These are phyloP conservation scores for Pagrus major DNA, from an alignment of 2,113 vertebrate genomes.

Conservation along the genomic window DNA sequence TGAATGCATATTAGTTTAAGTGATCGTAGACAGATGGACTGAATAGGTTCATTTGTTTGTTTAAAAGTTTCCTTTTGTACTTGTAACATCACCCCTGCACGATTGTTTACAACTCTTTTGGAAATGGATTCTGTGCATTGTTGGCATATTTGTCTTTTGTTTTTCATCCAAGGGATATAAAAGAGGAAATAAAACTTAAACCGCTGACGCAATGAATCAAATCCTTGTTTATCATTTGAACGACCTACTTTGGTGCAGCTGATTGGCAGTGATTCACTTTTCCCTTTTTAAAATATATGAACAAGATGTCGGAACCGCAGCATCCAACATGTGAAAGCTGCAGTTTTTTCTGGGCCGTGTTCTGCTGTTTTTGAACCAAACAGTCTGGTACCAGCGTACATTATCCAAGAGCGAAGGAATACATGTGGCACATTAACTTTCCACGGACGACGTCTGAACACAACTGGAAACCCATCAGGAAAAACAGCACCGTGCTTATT, in stretches of 20 bases:
- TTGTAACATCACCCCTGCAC: background rate
- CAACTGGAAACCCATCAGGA: conserved; percentile 69
- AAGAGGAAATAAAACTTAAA: conserved; percentile 52
- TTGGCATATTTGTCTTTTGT: conserved; percentile 27
- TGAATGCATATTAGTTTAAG: background rate
- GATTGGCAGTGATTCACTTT: conserved; percentile 30
- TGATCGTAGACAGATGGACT: background rate
- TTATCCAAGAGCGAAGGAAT: conserved; percentile 70
- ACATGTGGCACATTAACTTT: conserved; percentile 78
- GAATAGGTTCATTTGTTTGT: background rate
- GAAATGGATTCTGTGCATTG: conserved; percentile 7
- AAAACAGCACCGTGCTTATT: conserved; percentile 64
- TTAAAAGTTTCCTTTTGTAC: background rate
- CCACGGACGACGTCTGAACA: conserved; percentile 62
- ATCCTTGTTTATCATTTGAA: conserved; percentile 28
- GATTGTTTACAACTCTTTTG: background rate
- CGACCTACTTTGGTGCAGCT: conserved; percentile 12
- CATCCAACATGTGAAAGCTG: conserved; percentile 17
- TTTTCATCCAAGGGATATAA: conserved; percentile 16
- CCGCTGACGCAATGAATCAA: conserved; percentile 48
- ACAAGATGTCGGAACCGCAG: conserved; percentile 37
- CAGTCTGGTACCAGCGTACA: conserved; percentile 51
- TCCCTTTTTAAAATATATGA: conserved; percentile 45
- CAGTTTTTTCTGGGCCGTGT: conserved; percentile 32
- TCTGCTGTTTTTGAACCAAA: conserved; percentile 62